Conservation (phyloP, 2,113 vertebrate species). For the Dicerorhinus sumatrensis region DNA sequence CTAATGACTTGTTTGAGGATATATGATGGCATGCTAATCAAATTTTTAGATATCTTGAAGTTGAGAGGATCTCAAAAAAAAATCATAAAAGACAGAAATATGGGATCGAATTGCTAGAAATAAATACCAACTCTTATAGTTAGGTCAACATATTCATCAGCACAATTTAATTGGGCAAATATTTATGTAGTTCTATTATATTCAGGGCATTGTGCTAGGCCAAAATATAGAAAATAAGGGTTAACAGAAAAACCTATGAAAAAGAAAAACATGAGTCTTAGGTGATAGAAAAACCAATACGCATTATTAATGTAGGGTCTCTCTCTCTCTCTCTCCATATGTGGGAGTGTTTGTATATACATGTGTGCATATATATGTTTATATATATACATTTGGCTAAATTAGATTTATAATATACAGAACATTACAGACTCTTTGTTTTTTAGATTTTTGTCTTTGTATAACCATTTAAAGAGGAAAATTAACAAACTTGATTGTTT, state of each 20-base stretch:
- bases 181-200: slow-evolving; percentile 59
- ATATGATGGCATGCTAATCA: slow-evolving; percentile 31
- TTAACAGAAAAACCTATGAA: background rate
- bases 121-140: background rate
- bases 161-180: slow-evolving; percentile 43
- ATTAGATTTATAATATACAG: background rate
- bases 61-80: background rate
- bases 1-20: slow-evolving; percentile 43
- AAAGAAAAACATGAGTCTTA: background rate
- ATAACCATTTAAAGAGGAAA: slow-evolving; percentile 2
- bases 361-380: background rate
- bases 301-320: background rate
- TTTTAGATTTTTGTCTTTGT: background rate
- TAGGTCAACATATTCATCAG: slow-evolving; percentile 38
- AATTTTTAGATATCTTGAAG: slow-evolving; percentile 2
- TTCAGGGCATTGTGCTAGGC: background rate
- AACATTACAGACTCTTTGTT: background rate
- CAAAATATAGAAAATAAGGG: slow-evolving; percentile 3
- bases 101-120: background rate
- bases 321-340: background rate
- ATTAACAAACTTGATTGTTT: background rate
- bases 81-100: background rate
- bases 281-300: background rate
- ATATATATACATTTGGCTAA: background rate
- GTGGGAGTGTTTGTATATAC: background rate